These are phyloP conservation scores for Omphaloscelis lunosa DNA, from an alignment of 2,888 invertebrate genomes.

Conservation along the genomic window DNA sequence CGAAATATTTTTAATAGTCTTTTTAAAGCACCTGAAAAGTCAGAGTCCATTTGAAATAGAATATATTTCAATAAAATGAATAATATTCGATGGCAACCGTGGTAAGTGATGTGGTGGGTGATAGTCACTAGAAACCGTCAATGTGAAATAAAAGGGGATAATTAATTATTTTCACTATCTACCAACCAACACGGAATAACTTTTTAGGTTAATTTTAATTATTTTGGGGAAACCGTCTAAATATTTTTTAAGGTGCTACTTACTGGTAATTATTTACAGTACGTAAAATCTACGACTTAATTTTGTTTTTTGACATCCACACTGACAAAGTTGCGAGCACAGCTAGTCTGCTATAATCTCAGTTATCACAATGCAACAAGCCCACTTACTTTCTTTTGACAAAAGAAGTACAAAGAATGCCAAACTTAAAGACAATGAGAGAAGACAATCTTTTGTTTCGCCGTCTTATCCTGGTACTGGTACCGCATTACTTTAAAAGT, in stretches of 20 bases:
- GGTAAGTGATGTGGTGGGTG: no score
- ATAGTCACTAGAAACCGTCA: not conserved
- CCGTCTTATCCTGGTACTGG: constrained; percentile 29
- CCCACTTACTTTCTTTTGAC: constrained; percentile 34
- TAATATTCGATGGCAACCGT: no score
- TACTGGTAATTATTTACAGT: not conserved
- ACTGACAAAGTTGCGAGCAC: not conserved
- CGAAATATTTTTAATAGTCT: not conserved
- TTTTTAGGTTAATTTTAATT: not conserved
- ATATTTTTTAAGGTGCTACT: not conserved
- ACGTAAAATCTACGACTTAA: not conserved
- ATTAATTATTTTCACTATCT: no score
- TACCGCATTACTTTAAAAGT: constrained; percentile 35
- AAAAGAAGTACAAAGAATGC: constrained; percentile 35
- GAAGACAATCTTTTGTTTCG: constrained; percentile 47
- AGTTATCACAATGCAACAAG: constrained; percentile 27
- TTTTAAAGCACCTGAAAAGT: not conserved
- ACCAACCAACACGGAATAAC: not conserved
- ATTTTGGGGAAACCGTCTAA: not conserved
- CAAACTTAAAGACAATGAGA: constrained; percentile 51
- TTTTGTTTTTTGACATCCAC: not conserved
- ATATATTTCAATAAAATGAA: not conserved
- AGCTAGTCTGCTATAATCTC: constrained; percentile 23
- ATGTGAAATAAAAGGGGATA: not conserved
- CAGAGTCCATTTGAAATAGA: not conserved